Conservation (phyloP, 2,888 invertebrate species). For the Netelia virgata region DNA sequence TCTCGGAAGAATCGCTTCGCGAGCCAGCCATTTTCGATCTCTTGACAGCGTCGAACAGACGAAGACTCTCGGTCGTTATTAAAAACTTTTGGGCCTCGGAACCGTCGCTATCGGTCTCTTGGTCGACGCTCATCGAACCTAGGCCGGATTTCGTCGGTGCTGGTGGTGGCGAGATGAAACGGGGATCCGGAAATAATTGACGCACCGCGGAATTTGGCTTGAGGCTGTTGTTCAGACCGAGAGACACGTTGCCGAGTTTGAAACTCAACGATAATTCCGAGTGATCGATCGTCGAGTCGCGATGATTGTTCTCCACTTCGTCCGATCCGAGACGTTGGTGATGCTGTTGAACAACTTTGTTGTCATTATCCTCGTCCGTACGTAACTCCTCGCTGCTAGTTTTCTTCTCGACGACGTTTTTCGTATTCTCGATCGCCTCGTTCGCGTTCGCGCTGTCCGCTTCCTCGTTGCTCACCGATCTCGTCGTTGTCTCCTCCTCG, state of each 20-base stretch:
- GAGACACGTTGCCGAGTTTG: constrained; percentile 86
- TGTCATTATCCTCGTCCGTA: constrained; percentile 44
- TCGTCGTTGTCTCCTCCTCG: constrained; percentile 78
- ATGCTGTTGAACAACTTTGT: constrained; percentile 3
- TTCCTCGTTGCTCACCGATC: constrained; percentile 71
- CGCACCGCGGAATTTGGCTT: constrained; percentile 93
- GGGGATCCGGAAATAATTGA: constrained; percentile 91
- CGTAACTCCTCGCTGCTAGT: constrained; percentile 31
- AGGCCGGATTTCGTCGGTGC: constrained; percentile 79
- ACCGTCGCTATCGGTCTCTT: constrained; percentile 84
- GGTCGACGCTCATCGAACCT: constrained; percentile 68
- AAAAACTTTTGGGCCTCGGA: constrained; percentile 86
- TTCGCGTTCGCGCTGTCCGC: constrained; percentile 65
- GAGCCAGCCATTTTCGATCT: constrained; percentile 85
- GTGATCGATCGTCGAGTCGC: constrained; percentile 80
- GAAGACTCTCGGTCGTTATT: constrained; percentile 91
- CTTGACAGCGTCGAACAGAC: constrained; percentile 89
- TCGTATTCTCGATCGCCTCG: constrained; percentile 56
- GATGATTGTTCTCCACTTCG: constrained; percentile 71
- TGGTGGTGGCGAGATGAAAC: constrained; percentile 88
- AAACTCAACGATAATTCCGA: constrained; percentile 87
- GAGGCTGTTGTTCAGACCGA: constrained; percentile 86
- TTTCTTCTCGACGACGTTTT: constrained; percentile 50
- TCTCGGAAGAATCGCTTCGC: constrained; percentile 81
- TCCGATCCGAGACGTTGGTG: constrained; percentile 56